Base-by-base conservation (phyloP, 2,113 vertebrate species). In the Rana temporaria region DNA sequence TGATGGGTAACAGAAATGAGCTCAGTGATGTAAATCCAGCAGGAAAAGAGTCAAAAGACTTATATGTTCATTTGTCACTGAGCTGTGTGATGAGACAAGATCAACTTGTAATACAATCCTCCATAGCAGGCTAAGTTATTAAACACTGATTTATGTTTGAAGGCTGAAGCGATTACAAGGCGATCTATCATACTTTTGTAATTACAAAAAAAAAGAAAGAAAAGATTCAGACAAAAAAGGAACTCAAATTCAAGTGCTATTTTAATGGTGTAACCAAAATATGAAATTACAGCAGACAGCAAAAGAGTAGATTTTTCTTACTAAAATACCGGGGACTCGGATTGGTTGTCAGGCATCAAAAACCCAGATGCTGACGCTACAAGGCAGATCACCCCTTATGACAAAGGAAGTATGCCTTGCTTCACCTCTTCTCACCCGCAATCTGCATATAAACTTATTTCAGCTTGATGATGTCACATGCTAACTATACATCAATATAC, bases 61-160 rank as follows among this genome's bases (percentile, higher is more conserved):
- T 64, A 62, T 57, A 77, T 63, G 63, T 63, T 42, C 34, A 77
- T 77, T 52, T 52, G 74, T 77, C 48, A 42, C 22, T 14, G 74
- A 63, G 59, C 32, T 63, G 59, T 52, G 74, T 64, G 74, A 77
- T 19, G 74, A 64, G 30, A 48, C 63, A 57, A 20, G 71, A 60
- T 60, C 59, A 16, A 15, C 42, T 19, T 18, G 74, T 64, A 38
- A 48, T 74, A 74, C 57, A 60, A 52, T 64, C 20, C 26, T 77
- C 24, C 60, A 48, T 64, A 17, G 60, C 26, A 64, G 57, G 18
- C 38, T 77, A 6, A 42, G 57, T 66, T 38, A 74, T n/a, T 30
- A 60, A 18, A 38, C 30, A 20, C 26, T 74, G 55, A 60, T 32
- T 60, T 56, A 8, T 60, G 55, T 34, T 16, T 38, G 71, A 57